phyloP scores from a whole-genome alignment of 1,140 invertebrate genomes.

The Heliconius congener region DNA sequence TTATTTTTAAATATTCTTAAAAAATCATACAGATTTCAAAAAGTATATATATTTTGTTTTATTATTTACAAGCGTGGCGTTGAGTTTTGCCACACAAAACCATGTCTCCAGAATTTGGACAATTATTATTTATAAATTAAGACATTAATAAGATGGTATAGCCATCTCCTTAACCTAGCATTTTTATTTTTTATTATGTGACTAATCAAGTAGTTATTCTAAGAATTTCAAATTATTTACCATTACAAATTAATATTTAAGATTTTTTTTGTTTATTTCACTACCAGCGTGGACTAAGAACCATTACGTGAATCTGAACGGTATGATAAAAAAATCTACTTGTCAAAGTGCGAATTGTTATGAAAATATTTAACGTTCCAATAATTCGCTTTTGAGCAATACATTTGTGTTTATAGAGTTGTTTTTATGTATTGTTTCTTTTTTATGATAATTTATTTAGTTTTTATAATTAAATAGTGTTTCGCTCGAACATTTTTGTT shows the following conservation, averaged over 20 bases:
- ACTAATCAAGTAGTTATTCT: too few species aligned
- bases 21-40: too few species aligned
- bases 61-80: too few species aligned
- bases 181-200: too few species aligned
- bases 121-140: too few species aligned
- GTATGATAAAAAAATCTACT: slow-evolving; percentile 24
- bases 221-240: too few species aligned
- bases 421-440: slow-evolving; percentile 41
- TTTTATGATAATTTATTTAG: slow-evolving; percentile 44
- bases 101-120: too few species aligned
- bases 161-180: too few species aligned
- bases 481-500: slow-evolving; percentile 38
- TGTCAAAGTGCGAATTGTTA: slow-evolving; percentile 63
- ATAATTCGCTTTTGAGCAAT: slow-evolving; percentile 44
- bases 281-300: background rate
- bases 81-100: too few species aligned
- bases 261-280: background rate
- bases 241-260: background rate
- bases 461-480: slow-evolving; percentile 39
- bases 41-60: too few species aligned
- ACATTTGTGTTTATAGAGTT: slow-evolving; percentile 41
- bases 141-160: too few species aligned
- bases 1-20: too few species aligned
- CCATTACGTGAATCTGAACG: background rate
- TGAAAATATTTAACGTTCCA: slow-evolving; percentile 66